Conservation (phyloP, 2,888 invertebrate species). For the Hedya salicella region DNA sequence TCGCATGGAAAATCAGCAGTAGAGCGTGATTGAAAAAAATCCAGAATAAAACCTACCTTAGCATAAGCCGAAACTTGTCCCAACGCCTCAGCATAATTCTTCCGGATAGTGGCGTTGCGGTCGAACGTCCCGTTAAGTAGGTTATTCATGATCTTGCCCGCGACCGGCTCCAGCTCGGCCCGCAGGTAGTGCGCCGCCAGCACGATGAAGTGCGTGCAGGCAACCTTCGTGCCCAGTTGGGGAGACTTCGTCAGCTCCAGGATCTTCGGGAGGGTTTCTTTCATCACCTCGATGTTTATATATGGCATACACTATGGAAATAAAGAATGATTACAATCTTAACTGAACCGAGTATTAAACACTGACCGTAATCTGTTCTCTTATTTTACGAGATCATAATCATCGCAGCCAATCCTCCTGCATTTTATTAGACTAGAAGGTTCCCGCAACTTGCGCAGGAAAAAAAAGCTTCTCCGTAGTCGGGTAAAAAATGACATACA, state of each 20-base stretch:
- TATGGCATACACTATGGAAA: slow-evolving; percentile 86
- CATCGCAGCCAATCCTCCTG: no score
- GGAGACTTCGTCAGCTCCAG: slow-evolving; percentile 93
- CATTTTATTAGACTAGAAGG: no score
- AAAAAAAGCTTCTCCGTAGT: no score
- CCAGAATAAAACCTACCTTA: slow-evolving; percentile 88
- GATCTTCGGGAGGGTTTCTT: slow-evolving; percentile 91
- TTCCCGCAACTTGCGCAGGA: no score
- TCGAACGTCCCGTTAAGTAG: slow-evolving; percentile 92
- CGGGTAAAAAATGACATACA: no score
- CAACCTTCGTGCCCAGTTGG: slow-evolving; percentile 93
- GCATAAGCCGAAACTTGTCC: slow-evolving; percentile 93
- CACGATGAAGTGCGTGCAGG: slow-evolving; percentile 91
- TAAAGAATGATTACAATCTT: neutral
- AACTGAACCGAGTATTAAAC: no score
- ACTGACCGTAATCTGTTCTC: no score
- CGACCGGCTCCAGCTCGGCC: slow-evolving; percentile 82
- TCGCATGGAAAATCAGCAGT: no score
- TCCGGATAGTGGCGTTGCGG: slow-evolving; percentile 92
- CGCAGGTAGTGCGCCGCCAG: slow-evolving; percentile 86
- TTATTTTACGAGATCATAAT: no score
- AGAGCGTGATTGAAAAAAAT: no score
- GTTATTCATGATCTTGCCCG: slow-evolving; percentile 83
- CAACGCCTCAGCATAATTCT: slow-evolving; percentile 92
- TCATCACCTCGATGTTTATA: slow-evolving; percentile 90